phyloP scores from a whole-genome alignment of 2,113 vertebrate species.

The Sebastes fasciatus region DNA sequence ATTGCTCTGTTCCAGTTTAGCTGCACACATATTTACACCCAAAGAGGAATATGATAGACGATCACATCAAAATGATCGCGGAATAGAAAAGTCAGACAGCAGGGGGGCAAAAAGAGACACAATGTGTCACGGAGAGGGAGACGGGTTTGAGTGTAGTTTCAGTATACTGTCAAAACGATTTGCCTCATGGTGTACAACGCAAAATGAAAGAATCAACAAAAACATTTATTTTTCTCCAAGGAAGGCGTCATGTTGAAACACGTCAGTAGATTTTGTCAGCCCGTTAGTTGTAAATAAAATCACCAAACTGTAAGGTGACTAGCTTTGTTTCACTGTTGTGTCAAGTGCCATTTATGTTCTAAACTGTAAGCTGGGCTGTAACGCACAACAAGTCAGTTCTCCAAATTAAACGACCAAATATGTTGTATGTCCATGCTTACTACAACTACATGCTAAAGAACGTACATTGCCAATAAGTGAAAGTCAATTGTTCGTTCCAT shows the following conservation, averaged over 20 bases:
- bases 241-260: slow-evolving; percentile 6
- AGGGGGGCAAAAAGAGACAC: slow-evolving; percentile 20
- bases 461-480: too few species aligned
- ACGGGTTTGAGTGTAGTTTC: slow-evolving; percentile 21
- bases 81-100: slow-evolving; percentile 42
- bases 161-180: slow-evolving; percentile 44
- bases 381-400: not conserved
- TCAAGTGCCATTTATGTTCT: not conserved
- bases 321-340: not conserved
- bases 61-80: slow-evolving; percentile 49
- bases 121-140: slow-evolving; percentile 28
- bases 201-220: slow-evolving; percentile 36
- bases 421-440: too few species aligned
- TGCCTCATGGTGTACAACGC: slow-evolving; percentile 17
- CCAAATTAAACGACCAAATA: too few species aligned
- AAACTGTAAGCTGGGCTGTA: not conserved
- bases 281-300: slow-evolving; percentile 20
- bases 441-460: too few species aligned
- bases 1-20: slow-evolving; percentile 52
- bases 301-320: not conserved
- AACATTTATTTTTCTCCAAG: slow-evolving; percentile 2
- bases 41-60: slow-evolving; percentile 44
- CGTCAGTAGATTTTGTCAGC: not conserved
- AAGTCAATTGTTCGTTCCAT: too few species aligned
- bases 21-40: slow-evolving; percentile 56